These are phyloP conservation scores for Harpagifer antarcticus DNA, from an alignment of 2,797 vertebrate species.

Conservation along the genomic window DNA sequence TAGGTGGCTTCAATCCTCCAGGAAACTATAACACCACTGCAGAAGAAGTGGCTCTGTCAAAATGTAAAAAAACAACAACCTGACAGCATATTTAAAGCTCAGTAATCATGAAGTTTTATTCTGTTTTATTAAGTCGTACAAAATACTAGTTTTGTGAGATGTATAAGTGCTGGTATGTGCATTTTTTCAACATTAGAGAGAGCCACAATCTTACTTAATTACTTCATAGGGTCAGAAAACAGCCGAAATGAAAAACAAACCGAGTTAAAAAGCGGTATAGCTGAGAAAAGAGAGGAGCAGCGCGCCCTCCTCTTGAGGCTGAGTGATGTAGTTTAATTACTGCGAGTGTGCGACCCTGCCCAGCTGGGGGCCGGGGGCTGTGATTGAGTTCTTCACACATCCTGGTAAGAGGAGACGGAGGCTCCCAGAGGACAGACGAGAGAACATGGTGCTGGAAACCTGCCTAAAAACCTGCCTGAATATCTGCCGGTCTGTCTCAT, in stretches of 20 bases:
- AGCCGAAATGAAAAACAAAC: background rate
- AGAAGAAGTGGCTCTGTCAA: background rate
- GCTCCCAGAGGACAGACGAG: slow-evolving; percentile 61
- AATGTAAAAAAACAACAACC: background rate
- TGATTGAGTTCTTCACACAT: slow-evolving; percentile 82
- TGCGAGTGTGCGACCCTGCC: slow-evolving; percentile 51
- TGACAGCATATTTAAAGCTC: background rate
- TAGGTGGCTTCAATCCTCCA: too few relatives aligned
- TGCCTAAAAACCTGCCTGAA: slow-evolving; percentile 58
- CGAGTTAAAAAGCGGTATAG: background rate
- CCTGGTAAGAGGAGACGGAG: slow-evolving; percentile 49
- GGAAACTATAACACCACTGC: too few relatives aligned
- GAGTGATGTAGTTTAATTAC: slow-evolving; percentile 77
- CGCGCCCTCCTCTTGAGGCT: slow-evolving; percentile 33
- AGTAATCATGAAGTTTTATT: background rate
- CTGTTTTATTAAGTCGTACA: background rate
- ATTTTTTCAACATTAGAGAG: background rate
- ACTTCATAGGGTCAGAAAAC: background rate
- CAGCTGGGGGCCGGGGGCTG: slow-evolving; percentile 66
- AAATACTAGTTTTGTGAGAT: background rate
- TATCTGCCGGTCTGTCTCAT: slow-evolving; percentile 41
- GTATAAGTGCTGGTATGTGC: background rate
- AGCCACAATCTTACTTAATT: too few relatives aligned
- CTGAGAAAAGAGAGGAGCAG: slow-evolving; percentile 17
- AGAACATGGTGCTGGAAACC: slow-evolving; percentile 63